These are phyloP conservation scores for Lophura nycthemera DNA, from an alignment of 2,113 vertebrate species.

Conservation along the genomic window DNA sequence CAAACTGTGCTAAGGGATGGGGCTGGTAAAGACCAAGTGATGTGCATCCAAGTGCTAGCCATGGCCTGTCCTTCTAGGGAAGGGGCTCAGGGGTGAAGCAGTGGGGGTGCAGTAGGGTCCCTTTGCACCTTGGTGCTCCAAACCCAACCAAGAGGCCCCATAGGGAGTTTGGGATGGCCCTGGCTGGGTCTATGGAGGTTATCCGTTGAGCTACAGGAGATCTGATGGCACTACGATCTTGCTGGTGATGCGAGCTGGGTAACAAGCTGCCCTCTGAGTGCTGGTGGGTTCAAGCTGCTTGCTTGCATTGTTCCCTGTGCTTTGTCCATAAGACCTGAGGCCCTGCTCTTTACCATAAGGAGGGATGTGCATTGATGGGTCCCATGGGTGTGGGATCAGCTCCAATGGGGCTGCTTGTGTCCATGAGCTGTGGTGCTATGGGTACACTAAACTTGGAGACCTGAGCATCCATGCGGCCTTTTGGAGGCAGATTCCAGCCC, in stretches of 20 bases:
- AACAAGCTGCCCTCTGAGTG: neutral
- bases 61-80: neutral
- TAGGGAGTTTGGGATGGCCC: rapidly evolving
- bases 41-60: slow-evolving; percentile 2
- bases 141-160: neutral
- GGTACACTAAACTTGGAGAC: rapidly evolving
- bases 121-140: neutral
- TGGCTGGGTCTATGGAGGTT: rapidly evolving
- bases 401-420: rapidly evolving
- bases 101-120: rapidly evolving
- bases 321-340: neutral
- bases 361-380: neutral
- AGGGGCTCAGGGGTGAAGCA: neutral
- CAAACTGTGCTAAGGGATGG: neutral
- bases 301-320: rapidly evolving
- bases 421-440: rapidly evolving
- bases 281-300: neutral
- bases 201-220: neutral
- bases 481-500: slow-evolving; percentile 54
- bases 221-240: neutral
- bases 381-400: neutral
- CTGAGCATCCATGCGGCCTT: neutral
- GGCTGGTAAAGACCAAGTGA: slow-evolving; percentile 20
- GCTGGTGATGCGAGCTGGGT: neutral
- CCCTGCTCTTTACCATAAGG: neutral